Evolutionary conservation across 2,113 vertebrate species (phyloP).

Genomic region (Phalacrocorax carbo): DNA sequence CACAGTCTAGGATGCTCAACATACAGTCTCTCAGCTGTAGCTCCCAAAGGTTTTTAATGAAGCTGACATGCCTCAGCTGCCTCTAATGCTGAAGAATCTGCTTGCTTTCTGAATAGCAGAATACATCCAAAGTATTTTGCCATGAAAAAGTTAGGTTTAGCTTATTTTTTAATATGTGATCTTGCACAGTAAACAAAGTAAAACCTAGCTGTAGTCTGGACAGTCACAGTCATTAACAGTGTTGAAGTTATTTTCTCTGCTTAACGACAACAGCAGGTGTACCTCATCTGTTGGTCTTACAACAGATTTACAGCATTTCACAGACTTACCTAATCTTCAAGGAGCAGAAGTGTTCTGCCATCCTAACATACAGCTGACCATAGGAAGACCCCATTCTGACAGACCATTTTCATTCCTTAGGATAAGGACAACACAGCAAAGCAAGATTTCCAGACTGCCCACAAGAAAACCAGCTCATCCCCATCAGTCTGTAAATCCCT

Average conservation of each 20-base stretch:
- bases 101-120: background rate
- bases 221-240: background rate
- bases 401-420: background rate
- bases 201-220: background rate
- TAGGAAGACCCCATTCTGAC: background rate
- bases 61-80: background rate
- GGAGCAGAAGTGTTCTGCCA: background rate
- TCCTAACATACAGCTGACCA: background rate
- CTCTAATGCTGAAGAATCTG: background rate
- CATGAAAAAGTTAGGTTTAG: background rate
- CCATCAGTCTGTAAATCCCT: background rate
- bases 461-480: background rate
- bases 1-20: background rate
- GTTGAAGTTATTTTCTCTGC: background rate
- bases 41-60: background rate
- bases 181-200: background rate
- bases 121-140: background rate
- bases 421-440: background rate
- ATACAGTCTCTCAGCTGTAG: background rate
- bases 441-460: background rate
- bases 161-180: background rate
- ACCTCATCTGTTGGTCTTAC: background rate
- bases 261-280: background rate
- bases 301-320: rapidly evolving
- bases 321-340: background rate